A percentile compares a stretch with the other conserved stretches of the same genome.
Conservation (phyloP, 2,113 vertebrate species). For the Agelaius phoeniceus region DNA sequence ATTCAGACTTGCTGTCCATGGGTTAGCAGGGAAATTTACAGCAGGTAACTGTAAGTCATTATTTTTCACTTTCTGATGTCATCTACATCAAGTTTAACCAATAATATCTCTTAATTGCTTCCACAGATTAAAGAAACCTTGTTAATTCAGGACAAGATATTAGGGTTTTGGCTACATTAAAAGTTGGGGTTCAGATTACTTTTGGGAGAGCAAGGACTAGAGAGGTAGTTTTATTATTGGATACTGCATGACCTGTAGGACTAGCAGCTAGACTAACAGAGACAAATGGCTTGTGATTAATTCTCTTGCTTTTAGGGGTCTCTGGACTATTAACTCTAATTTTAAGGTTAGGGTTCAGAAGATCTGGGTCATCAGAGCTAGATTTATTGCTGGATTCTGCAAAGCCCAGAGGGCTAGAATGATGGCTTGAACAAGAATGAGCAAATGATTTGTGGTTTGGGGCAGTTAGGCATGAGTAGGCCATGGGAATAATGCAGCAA, state of each 20-base stretch:
- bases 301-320: slow-evolving; percentile 21
- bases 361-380: slow-evolving; percentile 45
- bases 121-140: not conserved
- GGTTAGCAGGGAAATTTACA: not conserved
- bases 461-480: slow-evolving; percentile 45
- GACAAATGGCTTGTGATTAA: slow-evolving; percentile 47
- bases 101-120: not conserved
- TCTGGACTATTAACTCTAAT: slow-evolving; percentile 57
- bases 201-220: not conserved
- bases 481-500: slow-evolving; percentile 60
- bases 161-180: not conserved
- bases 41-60: not conserved
- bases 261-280: not conserved
- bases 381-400: slow-evolving; percentile 65
- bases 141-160: not conserved
- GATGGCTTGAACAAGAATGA: slow-evolving; percentile 54
- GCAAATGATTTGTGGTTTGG: slow-evolving; percentile 51
- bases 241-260: not conserved
- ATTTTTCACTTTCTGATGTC: not conserved
- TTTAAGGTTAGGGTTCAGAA: slow-evolving; percentile 59
- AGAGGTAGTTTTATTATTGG: not conserved
- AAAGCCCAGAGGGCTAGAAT: slow-evolving; percentile 59
- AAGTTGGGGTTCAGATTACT: not conserved
- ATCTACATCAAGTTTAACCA: not conserved
- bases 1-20: not conserved